Percentiles rank a stretch among this genome's conserved stretches.
phyloP scores from a whole-genome alignment of 2,797 vertebrate species.

The Coracias cyanogaster region DNA sequence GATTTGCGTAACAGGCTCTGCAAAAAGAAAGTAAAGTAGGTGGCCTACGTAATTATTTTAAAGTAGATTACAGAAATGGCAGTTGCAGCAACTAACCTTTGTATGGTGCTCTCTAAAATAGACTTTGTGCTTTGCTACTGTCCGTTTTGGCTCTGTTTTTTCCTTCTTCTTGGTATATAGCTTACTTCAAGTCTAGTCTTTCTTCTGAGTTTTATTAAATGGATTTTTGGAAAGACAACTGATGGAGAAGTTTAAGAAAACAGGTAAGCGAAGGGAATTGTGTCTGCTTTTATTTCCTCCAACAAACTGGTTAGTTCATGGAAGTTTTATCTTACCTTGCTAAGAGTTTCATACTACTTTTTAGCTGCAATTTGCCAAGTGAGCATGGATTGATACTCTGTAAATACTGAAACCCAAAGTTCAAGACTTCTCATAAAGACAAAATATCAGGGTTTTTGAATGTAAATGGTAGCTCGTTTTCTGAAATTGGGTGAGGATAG shows the following conservation, averaged over 20 bases:
- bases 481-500: neutral
- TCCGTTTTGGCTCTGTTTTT: neutral
- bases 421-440: neutral
- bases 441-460: neutral
- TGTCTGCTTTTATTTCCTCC: neutral
- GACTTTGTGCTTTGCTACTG: conserved; percentile 24
- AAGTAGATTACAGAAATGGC: neutral
- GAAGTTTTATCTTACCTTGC: neutral
- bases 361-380: neutral
- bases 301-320: neutral
- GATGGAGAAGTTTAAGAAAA: neutral
- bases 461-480: neutral
- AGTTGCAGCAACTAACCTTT: conserved; percentile 1
- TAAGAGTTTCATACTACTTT: neutral
- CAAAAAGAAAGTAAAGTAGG: neutral
- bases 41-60: neutral
- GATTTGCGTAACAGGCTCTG: neutral
- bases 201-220: neutral
- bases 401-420: neutral
- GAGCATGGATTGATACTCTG: neutral
- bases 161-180: neutral
- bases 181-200: neutral
- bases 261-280: neutral
- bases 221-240: neutral
- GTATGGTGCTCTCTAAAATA: neutral